phyloP scores from a whole-genome alignment of 2,113 vertebrate genomes.

The Bungarus multicinctus region DNA sequence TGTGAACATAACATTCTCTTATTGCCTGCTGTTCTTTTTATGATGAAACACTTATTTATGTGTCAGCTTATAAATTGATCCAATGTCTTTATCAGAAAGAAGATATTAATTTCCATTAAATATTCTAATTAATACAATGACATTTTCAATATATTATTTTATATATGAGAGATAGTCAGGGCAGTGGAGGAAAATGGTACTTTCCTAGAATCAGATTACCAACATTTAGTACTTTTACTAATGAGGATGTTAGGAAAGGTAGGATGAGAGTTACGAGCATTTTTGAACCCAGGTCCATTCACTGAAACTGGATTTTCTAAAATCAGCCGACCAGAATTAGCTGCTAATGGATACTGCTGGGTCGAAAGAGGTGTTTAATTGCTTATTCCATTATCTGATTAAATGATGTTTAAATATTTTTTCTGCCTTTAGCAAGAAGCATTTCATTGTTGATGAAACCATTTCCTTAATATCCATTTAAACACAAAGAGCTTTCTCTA shows the following conservation, averaged over 20 bases:
- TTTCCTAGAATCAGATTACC: neutral
- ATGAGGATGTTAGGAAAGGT: neutral
- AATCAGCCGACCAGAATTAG: slow-evolving; percentile 16
- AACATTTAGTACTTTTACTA: slow-evolving; percentile 21
- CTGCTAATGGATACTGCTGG: neutral
- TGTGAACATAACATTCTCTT: neutral
- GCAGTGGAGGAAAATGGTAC: neutral
- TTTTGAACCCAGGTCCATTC: neutral
- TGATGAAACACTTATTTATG: neutral
- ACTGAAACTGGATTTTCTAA: slow-evolving; percentile 16
- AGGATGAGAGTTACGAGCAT: rapidly evolving
- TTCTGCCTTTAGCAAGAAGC: neutral
- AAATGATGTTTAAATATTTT: slow-evolving; percentile 20
- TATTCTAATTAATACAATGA: slow-evolving; percentile 35
- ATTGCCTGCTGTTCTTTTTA: slow-evolving; percentile 35
- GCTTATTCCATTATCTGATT: slow-evolving; percentile 24
- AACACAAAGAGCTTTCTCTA: neutral
- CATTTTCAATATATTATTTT: neutral
- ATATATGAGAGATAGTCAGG: neutral
- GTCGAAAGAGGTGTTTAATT: slow-evolving; percentile 26
- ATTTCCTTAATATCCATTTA: slow-evolving; percentile 22
- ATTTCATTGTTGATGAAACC: neutral
- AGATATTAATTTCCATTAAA: slow-evolving; percentile 38
- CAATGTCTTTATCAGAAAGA: slow-evolving; percentile 30
- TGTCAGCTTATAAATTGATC: slow-evolving; percentile 33